Base-by-base conservation (phyloP, 1,140 invertebrate genomes). In the Drosophila serrata region DNA sequence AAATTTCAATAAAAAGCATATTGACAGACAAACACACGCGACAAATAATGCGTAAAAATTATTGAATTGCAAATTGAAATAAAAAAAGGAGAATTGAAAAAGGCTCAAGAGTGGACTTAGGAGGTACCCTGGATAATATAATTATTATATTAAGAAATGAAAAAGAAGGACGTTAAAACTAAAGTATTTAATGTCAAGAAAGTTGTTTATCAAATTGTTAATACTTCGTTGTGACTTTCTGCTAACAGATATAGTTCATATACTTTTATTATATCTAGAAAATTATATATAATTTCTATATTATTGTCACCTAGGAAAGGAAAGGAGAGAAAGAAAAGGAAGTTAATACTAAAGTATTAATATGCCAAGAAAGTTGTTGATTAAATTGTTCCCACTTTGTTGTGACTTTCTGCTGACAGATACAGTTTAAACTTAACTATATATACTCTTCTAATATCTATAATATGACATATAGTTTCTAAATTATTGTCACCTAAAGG, bases 31-130 rank as follows among this genome's bases (percentile, higher is more conserved):
- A 60, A 79, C 70, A 58, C 79, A 45, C 72, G 55, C 76, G 64
- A 84, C 81, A 84, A 82, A 82, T 82, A 82, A 84, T 87, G 82
- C 82, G 82, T 87, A 72, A 65, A 85, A 84, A 78, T 88, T 88
- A 88, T 88, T 88, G 84, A 88, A 90, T 88, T 81, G 85, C 74
- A 90, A 88, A 90, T 90, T 72, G 85, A 88, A 88, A 84, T 82
- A 88, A 80, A 90, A 90, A 85, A 80, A 72, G 11, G 22, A 35
- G 51, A 72, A 29, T 35, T 35, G 43, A 8, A 39, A 1, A 0
- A 4, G 22, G 24, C 7, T 39, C 1, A 22, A 24, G 35, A 40
- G 65, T 29, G 27, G 27, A 51, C 27, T 3, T 24, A 4, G 4
- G 24, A 24, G 2, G 24, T 24, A 24, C 24, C 24, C 24, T 24